phyloP scores from a whole-genome alignment of 2,797 vertebrate species.

The Tamandua tetradactyla region DNA sequence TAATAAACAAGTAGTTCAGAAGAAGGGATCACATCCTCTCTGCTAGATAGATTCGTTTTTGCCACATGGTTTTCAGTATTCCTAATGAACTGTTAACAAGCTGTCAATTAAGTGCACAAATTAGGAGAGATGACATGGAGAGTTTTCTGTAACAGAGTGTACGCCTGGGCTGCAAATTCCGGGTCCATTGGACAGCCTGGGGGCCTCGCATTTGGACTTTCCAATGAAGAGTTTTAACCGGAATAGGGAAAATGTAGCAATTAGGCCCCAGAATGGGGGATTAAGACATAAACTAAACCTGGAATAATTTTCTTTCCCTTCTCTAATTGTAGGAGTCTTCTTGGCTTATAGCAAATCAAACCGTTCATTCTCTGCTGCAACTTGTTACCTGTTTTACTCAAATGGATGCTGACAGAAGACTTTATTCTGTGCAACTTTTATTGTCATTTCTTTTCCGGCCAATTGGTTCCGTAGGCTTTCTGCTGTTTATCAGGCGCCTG shows the following conservation, averaged over 20 bases:
- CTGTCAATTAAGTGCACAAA: slow-evolving; percentile 74
- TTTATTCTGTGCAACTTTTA: neutral
- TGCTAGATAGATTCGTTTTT: slow-evolving; percentile 68
- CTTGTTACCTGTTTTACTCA: slow-evolving; percentile 43
- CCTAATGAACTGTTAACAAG: slow-evolving; percentile 83
- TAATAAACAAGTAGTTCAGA: slow-evolving; percentile 10
- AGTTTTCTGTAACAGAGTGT: neutral
- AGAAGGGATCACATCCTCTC: slow-evolving; percentile 42
- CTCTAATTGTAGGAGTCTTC: neutral
- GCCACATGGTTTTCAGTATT: slow-evolving; percentile 71
- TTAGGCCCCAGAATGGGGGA: neutral
- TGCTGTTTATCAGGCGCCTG: slow-evolving; percentile 5
- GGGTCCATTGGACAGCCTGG: neutral
- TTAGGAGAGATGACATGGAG: slow-evolving; percentile 50
- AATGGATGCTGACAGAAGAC: slow-evolving; percentile 44
- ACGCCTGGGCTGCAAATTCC: neutral
- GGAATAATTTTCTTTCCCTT: neutral
- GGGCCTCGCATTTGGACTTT: neutral
- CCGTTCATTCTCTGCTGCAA: slow-evolving; percentile 22
- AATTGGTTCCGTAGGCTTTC: slow-evolving; percentile 51
- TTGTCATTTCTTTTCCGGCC: slow-evolving; percentile 67
- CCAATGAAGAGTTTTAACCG: neutral
- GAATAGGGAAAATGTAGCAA: neutral
- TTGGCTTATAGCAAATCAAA: neutral
- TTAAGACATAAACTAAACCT: neutral